Percentiles rank a stretch among this genome's conserved stretches.
Evolutionary conservation across 2,113 vertebrate species (phyloP).

Genomic region (Marmota flaviventris): DNA sequence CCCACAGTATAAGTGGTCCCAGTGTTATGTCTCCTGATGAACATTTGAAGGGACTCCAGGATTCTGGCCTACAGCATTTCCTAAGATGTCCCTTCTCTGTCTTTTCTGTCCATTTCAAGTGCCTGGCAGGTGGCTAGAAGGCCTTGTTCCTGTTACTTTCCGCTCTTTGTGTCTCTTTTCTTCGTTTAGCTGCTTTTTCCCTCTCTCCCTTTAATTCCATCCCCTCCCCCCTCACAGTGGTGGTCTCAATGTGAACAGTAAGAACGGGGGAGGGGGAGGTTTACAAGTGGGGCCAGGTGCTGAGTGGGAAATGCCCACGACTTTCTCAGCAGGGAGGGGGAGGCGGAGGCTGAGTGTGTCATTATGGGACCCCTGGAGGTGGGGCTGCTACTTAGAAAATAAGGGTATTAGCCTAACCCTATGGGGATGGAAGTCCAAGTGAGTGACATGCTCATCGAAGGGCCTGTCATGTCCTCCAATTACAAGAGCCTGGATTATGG

Average conservation of each 20-base stretch:
- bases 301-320: background rate
- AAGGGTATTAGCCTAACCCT: background rate
- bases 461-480: background rate
- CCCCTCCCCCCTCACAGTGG: background rate
- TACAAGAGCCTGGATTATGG: background rate
- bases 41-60: background rate
- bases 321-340: background rate
- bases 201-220: background rate
- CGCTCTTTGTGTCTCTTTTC: background rate
- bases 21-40: background rate
- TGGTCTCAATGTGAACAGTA: background rate
- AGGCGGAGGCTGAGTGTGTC: background rate
- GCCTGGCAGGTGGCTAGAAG: background rate
- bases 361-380: background rate
- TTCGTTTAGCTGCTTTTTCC: background rate
- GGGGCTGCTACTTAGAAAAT: background rate
- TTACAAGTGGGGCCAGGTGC: background rate
- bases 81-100: background rate
- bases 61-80: background rate
- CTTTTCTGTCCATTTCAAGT: background rate
- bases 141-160: background rate
- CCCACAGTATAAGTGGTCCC: background rate
- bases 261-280: background rate
- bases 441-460: background rate
- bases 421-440: background rate